Base-by-base conservation (phyloP, 2,888 invertebrate genomes). In the Synergus gifuensis region DNA sequence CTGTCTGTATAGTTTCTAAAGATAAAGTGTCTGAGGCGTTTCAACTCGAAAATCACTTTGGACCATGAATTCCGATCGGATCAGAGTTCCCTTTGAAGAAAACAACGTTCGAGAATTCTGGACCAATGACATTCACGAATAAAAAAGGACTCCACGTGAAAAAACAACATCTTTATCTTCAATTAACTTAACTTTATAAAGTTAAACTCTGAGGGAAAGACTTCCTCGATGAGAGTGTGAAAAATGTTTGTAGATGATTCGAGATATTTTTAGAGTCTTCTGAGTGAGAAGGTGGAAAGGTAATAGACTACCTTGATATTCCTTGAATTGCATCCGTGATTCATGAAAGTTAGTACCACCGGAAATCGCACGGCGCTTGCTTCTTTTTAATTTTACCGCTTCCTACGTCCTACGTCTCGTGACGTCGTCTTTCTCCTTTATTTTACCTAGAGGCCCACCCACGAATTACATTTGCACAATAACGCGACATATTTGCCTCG, bases 11-110 rank as follows among this genome's bases (percentile, higher is more conserved):
- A 84, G 87, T 80, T 88, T 87, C 89, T 89, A 89, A 89, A 89
- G 89, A 89, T 89, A 89, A 89, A 89, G 86, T 85, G 86, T 86
- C 86, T 85, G 87, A 86, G 85, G 87, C 87, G 82, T 84, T 85
- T 83, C 79, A 83, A 83, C 83, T 83, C 81, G 83, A 85, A 83
- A 85, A 85, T 85, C 84, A 85, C 84, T 83, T 81, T 81, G 85
- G 82, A 81, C 81, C 83, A 67, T 83, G 83, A 82, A 83, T 83
- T 81, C 86, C 83, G 63, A 85, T 86, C 83, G 85, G 77, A 79
- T 42, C 78, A 40, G 76, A 46, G 46, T 49, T 22, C 49, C 49
- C 46, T 73, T 36, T 73, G 22, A 49, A 69, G 16, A 69, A 18
- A 69, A 44, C 14, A 69, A 14, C 14, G 28, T 62, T 16, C 22